phyloP scores from a whole-genome alignment of 2,888 invertebrate genomes.

The Cheilosia variabilis region DNA sequence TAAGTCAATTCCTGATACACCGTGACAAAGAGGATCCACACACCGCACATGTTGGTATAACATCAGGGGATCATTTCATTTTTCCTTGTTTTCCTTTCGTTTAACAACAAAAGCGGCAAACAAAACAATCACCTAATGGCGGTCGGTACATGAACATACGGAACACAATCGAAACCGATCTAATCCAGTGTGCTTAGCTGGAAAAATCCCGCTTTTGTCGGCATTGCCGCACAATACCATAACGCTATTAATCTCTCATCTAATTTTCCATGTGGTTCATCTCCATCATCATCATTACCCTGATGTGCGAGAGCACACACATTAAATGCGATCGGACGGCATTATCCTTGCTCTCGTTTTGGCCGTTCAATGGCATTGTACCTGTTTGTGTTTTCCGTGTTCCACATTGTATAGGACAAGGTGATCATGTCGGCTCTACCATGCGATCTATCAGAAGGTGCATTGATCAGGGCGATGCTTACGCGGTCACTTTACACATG shows the following conservation, averaged over 20 bases:
- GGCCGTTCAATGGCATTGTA: conserved; percentile 50
- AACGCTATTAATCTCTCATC: conserved; percentile 72
- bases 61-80: too few relatives aligned
- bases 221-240: conserved; percentile 39
- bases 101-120: conserved; percentile 8
- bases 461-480: conserved; percentile 20
- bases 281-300: conserved; percentile 25
- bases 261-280: conserved; percentile 67
- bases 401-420: conserved; percentile 45
- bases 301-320: conserved; percentile 2
- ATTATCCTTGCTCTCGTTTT: conserved; percentile 71
- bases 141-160: background rate
- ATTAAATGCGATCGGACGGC: conserved; percentile 56
- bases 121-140: conserved; percentile 33
- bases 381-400: conserved; percentile 37
- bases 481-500: conserved; percentile 58
- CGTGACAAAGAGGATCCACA: background rate
- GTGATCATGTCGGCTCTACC: conserved; percentile 41
- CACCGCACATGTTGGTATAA: too few relatives aligned
- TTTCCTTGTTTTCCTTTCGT: background rate
- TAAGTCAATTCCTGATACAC: too few relatives aligned
- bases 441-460: background rate
- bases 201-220: conserved; percentile 42
- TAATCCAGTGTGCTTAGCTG: conserved; percentile 47
- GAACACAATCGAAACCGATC: background rate